Base-by-base conservation (phyloP, 1,140 invertebrate genomes). In the Medauroidea extradentata region DNA sequence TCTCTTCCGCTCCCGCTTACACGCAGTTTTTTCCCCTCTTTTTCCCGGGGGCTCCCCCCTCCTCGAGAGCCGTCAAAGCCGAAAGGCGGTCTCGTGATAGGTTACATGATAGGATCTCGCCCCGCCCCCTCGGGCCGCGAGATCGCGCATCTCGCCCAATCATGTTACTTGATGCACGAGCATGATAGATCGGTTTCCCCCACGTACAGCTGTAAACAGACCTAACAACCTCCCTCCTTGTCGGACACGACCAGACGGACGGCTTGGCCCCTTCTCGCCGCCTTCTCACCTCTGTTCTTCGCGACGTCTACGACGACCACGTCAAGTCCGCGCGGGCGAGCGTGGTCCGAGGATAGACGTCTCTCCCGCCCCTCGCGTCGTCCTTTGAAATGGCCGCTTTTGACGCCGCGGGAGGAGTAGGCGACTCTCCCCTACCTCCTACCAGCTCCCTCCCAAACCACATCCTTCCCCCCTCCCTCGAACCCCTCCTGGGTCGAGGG, bases 61-160 rank as follows among this genome's bases (percentile, higher is more conserved):
- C 46, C 29, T 11, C 29, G 11, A 34, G 29, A 34, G 29, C 18
- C 55, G 55, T 57, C 55, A 57, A 57, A 57, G 39, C 43, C 29
- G 57, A 43, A 56, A 57, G 59, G 44, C 44, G 38, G 51, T 23
- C 41, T 41, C 48, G 53, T 57, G 59, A 61, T 61, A 61, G 59
- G 59, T 61, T 61, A 61, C 59, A 61, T 61, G 59, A 61, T 61
- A 23, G 54, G 23, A 59, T 50, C 59, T 61, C 59, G 59, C 59
- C 48, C 59, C 59, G 54, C 59, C 54, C 48, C 54, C 43, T 49
- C 53, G 25, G 9, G 54, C 59, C 23, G 49, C 24, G 53, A 23
- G 21, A 48, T 48, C 21, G 43, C n/a, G 29, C 59, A 34, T 61
- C 59, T 61, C 59, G 59, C 41, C 59, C 59, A 61, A 61, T 61